Evolutionary conservation across 2,113 vertebrate genomes (phyloP).

Genomic region (Nerophis ophidion): DNA sequence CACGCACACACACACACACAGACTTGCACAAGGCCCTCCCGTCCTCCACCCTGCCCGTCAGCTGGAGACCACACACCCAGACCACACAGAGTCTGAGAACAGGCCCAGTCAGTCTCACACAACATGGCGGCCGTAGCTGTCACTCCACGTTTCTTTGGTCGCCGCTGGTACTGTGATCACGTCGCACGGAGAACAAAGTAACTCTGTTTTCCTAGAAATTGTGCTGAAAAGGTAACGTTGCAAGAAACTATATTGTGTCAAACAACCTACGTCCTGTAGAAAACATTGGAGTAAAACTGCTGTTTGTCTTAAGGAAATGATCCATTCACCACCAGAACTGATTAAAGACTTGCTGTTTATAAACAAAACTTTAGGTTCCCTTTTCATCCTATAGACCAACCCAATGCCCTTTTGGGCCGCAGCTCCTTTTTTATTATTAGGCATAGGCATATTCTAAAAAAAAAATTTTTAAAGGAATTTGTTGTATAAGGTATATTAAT

Average conservation of each 20-base stretch:
- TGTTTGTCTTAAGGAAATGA: background rate
- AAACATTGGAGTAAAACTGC: background rate
- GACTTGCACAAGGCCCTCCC: constrained; percentile 29
- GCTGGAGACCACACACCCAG: constrained; percentile 71
- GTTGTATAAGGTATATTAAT: too few species aligned
- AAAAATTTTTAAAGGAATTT: too few species aligned
- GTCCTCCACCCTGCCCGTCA: constrained; percentile 51
- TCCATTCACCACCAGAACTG: background rate
- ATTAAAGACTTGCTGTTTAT: constrained; percentile 6
- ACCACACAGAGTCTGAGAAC: constrained; percentile 70
- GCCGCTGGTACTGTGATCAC: constrained; percentile 1
- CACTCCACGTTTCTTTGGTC: constrained; percentile 40
- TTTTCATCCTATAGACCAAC: background rate
- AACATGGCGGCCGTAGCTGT: constrained; percentile 45
- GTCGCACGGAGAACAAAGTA: constrained; percentile 23
- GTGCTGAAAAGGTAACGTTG: background rate
- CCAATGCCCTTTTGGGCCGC: too few species aligned
- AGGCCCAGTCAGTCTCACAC: constrained; percentile 54
- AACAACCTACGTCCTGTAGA: background rate
- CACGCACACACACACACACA: constrained; percentile 18
- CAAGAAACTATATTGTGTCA: background rate
- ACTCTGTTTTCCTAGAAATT: constrained; percentile 13
- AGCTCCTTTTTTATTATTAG: too few species aligned
- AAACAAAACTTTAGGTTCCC: background rate
- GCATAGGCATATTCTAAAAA: too few species aligned